Conservation (phyloP, 2,797 vertebrate species). For the Chrosomus eos region DNA sequence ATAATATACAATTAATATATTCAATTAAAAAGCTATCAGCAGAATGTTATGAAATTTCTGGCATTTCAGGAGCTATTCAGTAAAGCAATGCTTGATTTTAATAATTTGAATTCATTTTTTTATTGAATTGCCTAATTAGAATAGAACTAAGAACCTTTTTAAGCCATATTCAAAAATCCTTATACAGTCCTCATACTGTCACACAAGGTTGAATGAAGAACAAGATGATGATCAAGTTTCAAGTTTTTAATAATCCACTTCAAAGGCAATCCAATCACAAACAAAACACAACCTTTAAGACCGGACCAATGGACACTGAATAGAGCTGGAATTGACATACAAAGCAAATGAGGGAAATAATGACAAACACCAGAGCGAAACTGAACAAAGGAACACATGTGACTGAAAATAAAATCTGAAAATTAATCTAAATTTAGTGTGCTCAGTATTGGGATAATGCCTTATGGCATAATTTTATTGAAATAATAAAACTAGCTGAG, state of each 20-base stretch:
- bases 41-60: slow-evolving; percentile 7
- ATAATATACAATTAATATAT: slow-evolving; percentile 18
- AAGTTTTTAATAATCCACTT: background rate
- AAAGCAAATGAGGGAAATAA: background rate
- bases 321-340: background rate
- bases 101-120: background rate
- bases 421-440: background rate
- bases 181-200: too few relatives aligned
- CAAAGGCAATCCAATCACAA: background rate
- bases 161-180: background rate
- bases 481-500: slow-evolving; percentile 9
- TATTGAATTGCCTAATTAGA: background rate
- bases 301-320: background rate
- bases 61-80: background rate
- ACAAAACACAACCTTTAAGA: background rate
- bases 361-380: background rate
- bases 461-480: background rate
- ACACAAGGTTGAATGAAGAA: background rate
- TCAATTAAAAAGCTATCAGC: slow-evolving; percentile 2
- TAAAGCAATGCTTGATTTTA: slow-evolving; percentile 3
- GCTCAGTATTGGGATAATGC: background rate
- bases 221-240: background rate
- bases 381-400: background rate
- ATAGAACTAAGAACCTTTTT: background rate
- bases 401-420: background rate